A percentile compares a stretch with the other conserved stretches of the same genome.
Conservation (phyloP, 2,113 vertebrate species). For the Entosphenus tridentatus region DNA sequence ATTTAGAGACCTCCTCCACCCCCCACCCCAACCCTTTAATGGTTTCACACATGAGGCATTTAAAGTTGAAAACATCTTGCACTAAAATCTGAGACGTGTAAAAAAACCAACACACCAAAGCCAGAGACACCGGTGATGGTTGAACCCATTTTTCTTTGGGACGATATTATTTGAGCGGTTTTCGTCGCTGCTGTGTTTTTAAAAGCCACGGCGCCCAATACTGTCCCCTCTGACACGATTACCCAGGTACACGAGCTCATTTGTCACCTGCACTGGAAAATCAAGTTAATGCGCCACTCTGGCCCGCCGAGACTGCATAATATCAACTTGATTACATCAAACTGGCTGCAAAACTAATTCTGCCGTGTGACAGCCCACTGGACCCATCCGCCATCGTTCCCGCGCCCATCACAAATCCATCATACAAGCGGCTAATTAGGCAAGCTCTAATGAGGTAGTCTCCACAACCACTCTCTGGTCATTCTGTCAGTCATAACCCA, state of each 20-base stretch:
- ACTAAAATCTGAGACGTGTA: no score
- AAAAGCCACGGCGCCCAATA: background rate
- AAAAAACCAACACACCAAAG: no score
- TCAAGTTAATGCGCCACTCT: conserved; percentile 88
- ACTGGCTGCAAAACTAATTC: conserved; percentile 46
- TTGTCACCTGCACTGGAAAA: conserved; percentile 94
- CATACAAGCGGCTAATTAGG: conserved; percentile 99
- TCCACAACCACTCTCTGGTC: conserved; percentile 28
- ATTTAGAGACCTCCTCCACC: no score
- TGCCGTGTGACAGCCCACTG: conserved; percentile 65
- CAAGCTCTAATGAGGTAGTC: conserved; percentile 80
- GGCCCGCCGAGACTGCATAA: conserved; percentile 85
- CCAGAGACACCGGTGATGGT: no score
- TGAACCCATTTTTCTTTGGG: no score
- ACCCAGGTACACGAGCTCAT: conserved; percentile 99
- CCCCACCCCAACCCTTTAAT: no score
- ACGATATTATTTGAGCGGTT: no score
- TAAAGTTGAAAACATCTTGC: no score
- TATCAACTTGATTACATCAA: conserved; percentile 98
- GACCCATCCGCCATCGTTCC: conserved; percentile 99
- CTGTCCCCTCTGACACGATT: conserved; percentile 65
- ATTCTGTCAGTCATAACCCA: no score
- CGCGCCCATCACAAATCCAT: conserved; percentile 96
- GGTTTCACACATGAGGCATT: no score
- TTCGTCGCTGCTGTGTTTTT: no score